Percentiles rank a stretch among this genome's conserved stretches.
These are phyloP conservation scores for Hylyphantes graminicola DNA, from an alignment of 1,140 invertebrate genomes.

Conservation along the genomic window DNA sequence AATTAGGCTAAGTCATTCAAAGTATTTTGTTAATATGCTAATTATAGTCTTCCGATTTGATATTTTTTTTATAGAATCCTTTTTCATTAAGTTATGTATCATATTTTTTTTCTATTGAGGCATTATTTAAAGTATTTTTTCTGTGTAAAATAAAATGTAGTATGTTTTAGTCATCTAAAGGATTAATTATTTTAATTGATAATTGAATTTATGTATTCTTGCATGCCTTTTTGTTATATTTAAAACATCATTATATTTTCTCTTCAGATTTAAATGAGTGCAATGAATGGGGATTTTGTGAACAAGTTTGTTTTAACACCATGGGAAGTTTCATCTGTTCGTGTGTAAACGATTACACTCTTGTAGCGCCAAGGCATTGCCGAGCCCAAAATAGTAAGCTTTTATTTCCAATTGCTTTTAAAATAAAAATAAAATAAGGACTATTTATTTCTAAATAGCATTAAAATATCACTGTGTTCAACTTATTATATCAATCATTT, in stretches of 20 bases:
- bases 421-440: neutral
- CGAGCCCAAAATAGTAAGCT: slow-evolving; percentile 62
- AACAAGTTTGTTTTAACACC: slow-evolving; percentile 91
- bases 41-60: too few species aligned
- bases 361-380: slow-evolving; percentile 60
- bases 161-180: too few species aligned
- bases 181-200: too few species aligned
- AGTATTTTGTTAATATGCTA: too few species aligned
- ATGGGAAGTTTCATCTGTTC: slow-evolving; percentile 83
- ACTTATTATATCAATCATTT: slow-evolving; percentile 16
- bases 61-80: too few species aligned
- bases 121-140: too few species aligned
- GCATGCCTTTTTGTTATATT: too few species aligned
- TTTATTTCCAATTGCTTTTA: neutral
- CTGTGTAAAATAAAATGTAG: too few species aligned
- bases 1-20: too few species aligned
- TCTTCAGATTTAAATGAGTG: slow-evolving; percentile 90
- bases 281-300: slow-evolving; percentile 92
- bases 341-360: slow-evolving; percentile 81
- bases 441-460: neutral
- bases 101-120: too few species aligned
- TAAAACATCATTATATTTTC: neutral
- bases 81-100: too few species aligned
- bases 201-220: too few species aligned
- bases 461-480: slow-evolving; percentile 12